Evolutionary conservation across 2,888 invertebrate species (phyloP).

Genomic region (Nemoura dubitans): DNA sequence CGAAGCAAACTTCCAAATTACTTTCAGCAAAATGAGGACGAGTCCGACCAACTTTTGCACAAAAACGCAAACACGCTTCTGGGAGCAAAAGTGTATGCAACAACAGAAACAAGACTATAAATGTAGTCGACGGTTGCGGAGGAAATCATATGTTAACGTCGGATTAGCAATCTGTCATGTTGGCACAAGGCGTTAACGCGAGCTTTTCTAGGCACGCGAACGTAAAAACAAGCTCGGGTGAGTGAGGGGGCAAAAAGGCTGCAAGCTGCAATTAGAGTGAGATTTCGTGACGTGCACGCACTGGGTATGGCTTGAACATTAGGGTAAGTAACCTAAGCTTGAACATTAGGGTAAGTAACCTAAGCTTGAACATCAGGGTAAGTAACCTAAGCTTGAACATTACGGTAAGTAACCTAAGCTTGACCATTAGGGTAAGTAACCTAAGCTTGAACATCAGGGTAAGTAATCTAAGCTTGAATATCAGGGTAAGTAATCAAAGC

Average conservation of each 20-base stretch:
- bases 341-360: too few species aligned
- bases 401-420: too few species aligned
- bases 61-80: background rate
- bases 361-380: too few species aligned
- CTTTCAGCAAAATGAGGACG: background rate
- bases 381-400: too few species aligned
- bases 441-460: too few species aligned
- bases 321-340: too few species aligned
- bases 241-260: background rate
- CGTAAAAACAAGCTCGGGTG: background rate
- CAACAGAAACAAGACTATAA: background rate
- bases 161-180: slow-evolving; percentile 7
- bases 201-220: background rate
- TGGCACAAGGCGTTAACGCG: background rate
- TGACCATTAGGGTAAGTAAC: too few species aligned
- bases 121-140: background rate
- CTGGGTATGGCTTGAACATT: too few species aligned
- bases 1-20: too few species aligned
- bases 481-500: too few species aligned
- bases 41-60: background rate
- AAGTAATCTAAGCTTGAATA: too few species aligned
- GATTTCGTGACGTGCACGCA: too few species aligned
- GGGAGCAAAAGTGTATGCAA: background rate
- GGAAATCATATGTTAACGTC: background rate
- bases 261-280: background rate